A percentile compares a stretch with the other conserved stretches of the same genome.
Conservation (phyloP, 2,888 invertebrate species). For the Mesorhabditis sp. region DNA sequence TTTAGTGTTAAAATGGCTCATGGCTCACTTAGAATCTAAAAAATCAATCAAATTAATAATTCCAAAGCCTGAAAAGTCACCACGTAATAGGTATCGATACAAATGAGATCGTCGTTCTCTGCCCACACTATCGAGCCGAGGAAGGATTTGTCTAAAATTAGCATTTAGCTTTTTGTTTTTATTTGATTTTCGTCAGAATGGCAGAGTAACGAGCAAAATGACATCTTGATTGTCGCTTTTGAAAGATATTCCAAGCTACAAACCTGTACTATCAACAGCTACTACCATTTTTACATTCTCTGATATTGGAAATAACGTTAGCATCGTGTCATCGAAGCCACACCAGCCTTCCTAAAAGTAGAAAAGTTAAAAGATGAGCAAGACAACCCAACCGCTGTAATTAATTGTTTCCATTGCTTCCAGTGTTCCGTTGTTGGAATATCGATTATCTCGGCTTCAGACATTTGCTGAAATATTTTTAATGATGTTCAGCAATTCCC, state of each 20-base stretch:
- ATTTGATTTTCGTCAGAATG: too few relatives aligned
- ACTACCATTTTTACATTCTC: constrained; percentile 6
- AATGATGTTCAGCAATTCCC: too few relatives aligned
- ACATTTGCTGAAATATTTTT: too few relatives aligned
- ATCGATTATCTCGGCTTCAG: not conserved
- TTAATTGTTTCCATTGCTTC: constrained; percentile 1
- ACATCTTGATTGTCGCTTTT: not conserved
- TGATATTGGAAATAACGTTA: not conserved
- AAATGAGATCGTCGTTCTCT: not conserved
- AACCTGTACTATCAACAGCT: not conserved
- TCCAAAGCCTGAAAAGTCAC: not conserved
- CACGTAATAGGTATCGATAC: not conserved
- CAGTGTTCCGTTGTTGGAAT: not conserved
- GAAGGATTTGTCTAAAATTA: not conserved
- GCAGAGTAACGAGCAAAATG: too few relatives aligned
- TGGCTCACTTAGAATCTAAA: too few relatives aligned
- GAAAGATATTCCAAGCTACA: not conserved
- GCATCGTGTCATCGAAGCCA: not conserved
- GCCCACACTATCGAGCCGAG: not conserved
- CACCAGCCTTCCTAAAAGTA: not conserved
- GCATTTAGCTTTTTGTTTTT: not conserved
- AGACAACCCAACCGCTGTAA: too few relatives aligned
- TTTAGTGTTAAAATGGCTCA: too few relatives aligned
- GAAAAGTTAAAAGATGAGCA: not conserved
- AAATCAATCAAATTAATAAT: too few relatives aligned